Base-by-base conservation (phyloP, 2,113 vertebrate genomes). In the Amphiprion ocellaris region DNA sequence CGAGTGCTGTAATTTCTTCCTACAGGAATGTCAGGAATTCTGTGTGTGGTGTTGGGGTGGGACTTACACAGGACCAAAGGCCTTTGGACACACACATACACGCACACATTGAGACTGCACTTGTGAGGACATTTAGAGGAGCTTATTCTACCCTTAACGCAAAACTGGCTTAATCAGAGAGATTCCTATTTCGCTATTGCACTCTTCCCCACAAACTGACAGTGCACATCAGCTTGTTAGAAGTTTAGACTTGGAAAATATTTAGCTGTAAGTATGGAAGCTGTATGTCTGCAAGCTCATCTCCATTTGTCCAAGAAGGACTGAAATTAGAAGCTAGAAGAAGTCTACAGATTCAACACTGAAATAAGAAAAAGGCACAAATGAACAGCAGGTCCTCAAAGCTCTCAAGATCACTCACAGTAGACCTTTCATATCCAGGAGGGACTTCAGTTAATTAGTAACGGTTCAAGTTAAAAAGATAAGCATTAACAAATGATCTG, bases 21-120 rank as follows among this genome's bases (percentile, higher is more conserved):
- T 59, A 33, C 66, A 79, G 82, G 89, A 91, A 93, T 92, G 80
- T 84, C 58, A 89, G 60, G 92, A 93, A 92, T 93, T 86, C 71
- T 79, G 68, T 73, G 76, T 89, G 90, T 85, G 85, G 90, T 87
- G 89, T 87, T 67, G 64, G 85, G 85, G 74, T 87, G 85, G 87
- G 85, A 85, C 86, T 7, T 56, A 67, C 79, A 68, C 61, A 69
- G 80, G 87, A 82, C 87, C 64, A 84, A 84, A 85, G 78, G 79
- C 66, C 71, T 82, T 85, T 72, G 82, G 70, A 90, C 67, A 87
- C 68, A 69, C 74, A 74, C 47, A 74, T 7, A 54, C 16, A 62
- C 2, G 41, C 49, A 54, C 52, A 67, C 66, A 75, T 7, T 23
- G 62, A 69, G 30, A 69, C 52, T 17, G 17, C 28, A 61, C 50